A percentile compares a stretch with the other conserved stretches of the same genome.
These are phyloP conservation scores for Cebus imitator DNA, from an alignment of 2,113 vertebrate genomes.

Conservation along the genomic window DNA sequence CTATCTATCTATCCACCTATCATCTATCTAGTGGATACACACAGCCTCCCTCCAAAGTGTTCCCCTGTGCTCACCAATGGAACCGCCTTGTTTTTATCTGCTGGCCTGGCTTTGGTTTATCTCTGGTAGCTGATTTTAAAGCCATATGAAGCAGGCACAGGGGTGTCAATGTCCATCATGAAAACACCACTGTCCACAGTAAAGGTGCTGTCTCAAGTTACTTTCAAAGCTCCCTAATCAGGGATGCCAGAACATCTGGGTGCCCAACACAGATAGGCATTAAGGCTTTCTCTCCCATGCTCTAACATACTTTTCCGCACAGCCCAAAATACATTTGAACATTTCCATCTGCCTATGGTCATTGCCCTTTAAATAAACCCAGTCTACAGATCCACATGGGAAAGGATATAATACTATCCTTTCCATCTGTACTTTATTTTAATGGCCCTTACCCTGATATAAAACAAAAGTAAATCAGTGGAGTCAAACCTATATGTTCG, in stretches of 20 bases:
- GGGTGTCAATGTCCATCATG: background rate
- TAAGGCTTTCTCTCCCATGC: background rate
- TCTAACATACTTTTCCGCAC: background rate
- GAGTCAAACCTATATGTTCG: background rate
- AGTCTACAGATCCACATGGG: background rate
- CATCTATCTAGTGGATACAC: background rate
- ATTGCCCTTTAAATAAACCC: background rate
- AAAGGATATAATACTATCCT: background rate
- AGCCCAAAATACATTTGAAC: background rate
- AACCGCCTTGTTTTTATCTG: background rate
- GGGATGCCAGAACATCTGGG: background rate
- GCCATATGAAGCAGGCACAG: background rate
- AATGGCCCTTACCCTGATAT: background rate
- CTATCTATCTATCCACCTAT: too few relatives aligned
- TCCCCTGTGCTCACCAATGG: background rate
- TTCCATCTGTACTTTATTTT: background rate
- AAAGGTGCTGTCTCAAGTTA: background rate
- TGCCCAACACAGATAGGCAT: background rate
- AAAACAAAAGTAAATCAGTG: background rate
- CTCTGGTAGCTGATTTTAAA: background rate
- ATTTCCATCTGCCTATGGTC: background rate
- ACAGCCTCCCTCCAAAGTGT: background rate
- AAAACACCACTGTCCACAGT: background rate
- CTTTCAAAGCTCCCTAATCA: background rate
- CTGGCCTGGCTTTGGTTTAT: background rate